Evolutionary conservation across 92 coral and sea anemone genomes (phyloP), one percentile per base, ranked within the genome.

Genomic region (Epizoanthus ramosus): DNA sequence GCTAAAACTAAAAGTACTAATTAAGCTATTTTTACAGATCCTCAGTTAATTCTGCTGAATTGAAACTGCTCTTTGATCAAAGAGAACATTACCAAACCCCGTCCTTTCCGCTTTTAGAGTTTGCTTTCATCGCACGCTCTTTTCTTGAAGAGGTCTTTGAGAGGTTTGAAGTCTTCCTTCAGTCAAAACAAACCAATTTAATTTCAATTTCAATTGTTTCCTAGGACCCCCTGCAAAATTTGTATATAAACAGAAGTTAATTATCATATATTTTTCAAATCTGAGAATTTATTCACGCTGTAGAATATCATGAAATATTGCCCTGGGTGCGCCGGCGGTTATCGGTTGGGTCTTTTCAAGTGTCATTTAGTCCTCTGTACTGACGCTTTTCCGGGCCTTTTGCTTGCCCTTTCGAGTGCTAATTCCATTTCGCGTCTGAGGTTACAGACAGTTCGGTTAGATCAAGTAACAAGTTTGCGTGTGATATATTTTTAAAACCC

Each of bases 381-480:
- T 67, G 71, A 53, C 63, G 24, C 17, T 74, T 56, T 54, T 74
- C 65, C 79, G 64, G 79, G 59, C 15, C 15, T 25, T 13, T 9
- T 52, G 1, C 25, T 74, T 31, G 0, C 5, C 72, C 39, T 16
- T 33, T 67, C 2, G 41, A 67, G 72, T 67, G 72, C 50, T 15
- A 9, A 33, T 16, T 67, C n/a, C 19, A 67, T 50, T 50, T 50
- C 54, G 9, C 54, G 54, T 50, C 54, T 50, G 54, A 50, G 14
- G 54, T 50, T 50, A 50, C 54, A 50, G 54, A 28, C 2, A 2
- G 31, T 0, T 28, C 31, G 31, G 31, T 1, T 43, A 43, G 10
- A 50, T 50, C 54, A 50, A 50, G 54, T 50, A 2, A 50, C 54
- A 12, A 50, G 54, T 50, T 50, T 50, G 54, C 54, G 8, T 50